phyloP scores from a whole-genome alignment of 2,797 vertebrate species.

The Anabacerthia variegaticeps region DNA sequence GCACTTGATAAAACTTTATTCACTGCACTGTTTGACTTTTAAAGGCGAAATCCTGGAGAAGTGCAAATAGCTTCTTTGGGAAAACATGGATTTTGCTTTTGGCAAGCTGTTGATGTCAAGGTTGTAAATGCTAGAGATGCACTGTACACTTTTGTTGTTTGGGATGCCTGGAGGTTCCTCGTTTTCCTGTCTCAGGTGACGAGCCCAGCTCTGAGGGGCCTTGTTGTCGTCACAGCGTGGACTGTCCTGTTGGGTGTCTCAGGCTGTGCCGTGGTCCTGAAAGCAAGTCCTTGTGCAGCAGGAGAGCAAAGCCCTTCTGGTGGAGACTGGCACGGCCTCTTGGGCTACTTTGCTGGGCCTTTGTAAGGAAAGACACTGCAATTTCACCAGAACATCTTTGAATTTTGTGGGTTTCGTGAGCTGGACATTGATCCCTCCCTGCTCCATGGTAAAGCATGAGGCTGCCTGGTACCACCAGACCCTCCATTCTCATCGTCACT shows the following conservation, averaged over 20 bases:
- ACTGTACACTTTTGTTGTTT: background rate
- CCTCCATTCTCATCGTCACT: background rate
- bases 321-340: background rate
- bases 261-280: background rate
- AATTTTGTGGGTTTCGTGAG: background rate
- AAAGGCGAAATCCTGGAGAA: background rate
- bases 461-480: background rate
- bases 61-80: background rate
- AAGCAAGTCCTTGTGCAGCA: background rate
- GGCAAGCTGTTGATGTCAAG: background rate
- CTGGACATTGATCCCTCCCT: background rate
- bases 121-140: background rate
- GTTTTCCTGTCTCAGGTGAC: background rate
- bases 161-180: background rate
- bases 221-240: too few relatives aligned
- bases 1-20: background rate
- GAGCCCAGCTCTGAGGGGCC: too few relatives aligned
- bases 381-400: rapidly evolving
- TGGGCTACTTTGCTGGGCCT: background rate
- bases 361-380: background rate
- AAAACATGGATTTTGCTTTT: background rate
- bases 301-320: background rate
- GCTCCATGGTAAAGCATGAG: background rate
- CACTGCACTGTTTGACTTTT: background rate
- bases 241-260: background rate